Evolutionary conservation across 2,113 vertebrate genomes (phyloP).

Genomic region (Triplophysa siluroides): DNA sequence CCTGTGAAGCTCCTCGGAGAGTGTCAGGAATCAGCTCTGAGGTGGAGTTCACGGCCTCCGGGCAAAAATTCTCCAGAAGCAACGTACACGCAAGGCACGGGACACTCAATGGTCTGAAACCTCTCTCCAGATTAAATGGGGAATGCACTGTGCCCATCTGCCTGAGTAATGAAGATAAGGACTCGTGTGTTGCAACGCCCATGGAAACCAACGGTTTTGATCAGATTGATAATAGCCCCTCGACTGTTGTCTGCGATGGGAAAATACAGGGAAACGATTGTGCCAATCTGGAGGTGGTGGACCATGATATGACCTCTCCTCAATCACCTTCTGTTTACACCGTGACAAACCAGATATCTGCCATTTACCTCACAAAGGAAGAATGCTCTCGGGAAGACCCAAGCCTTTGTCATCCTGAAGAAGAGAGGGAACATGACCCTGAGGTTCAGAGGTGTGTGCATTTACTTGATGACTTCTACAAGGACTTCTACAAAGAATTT

Average conservation of each 20-base stretch:
- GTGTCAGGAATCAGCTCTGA: constrained; percentile 54
- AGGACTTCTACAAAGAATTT: no score
- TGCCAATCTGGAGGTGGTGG: background rate
- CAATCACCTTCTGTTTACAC: constrained; percentile 65
- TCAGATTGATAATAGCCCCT: background rate
- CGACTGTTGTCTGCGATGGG: background rate
- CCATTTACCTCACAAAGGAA: constrained; percentile 76
- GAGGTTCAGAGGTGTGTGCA: constrained; percentile 55
- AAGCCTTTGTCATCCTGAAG: constrained; percentile 12
- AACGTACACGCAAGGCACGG: constrained; percentile 17
- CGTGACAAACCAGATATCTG: constrained; percentile 78
- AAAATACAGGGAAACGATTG: background rate
- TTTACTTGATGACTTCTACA: background rate
- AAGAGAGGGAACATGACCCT: constrained; percentile 39
- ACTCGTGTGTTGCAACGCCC: constrained; percentile 8
- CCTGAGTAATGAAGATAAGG: constrained; percentile 44
- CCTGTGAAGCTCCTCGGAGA: background rate
- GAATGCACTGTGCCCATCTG: constrained; percentile 29
- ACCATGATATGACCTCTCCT: background rate
- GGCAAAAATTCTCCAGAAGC: constrained; percentile 58
- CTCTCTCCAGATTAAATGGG: constrained; percentile 49
- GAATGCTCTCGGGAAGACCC: constrained; percentile 38
- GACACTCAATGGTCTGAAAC: background rate
- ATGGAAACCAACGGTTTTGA: constrained; percentile 28
- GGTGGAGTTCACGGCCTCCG: constrained; percentile 61